phyloP scores from a whole-genome alignment of 2,888 invertebrate genomes.

The Agonopterix arenella region DNA sequence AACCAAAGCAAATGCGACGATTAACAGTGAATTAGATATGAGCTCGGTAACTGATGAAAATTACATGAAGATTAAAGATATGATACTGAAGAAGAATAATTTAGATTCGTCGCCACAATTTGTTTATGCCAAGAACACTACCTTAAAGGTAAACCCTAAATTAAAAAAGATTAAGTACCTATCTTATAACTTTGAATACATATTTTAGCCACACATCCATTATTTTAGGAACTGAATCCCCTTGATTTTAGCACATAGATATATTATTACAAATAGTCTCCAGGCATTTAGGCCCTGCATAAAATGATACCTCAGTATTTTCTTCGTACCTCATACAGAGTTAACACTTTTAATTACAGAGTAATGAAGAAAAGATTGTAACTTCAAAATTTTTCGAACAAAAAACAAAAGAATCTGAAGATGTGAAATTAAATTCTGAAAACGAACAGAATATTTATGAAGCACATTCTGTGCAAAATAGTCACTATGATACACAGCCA shows the following conservation, averaged over 20 bases:
- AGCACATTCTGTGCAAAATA: too few species aligned
- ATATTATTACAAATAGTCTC: too few species aligned
- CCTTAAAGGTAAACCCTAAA: constrained; percentile 23
- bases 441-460: too few species aligned
- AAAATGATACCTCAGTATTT: too few species aligned
- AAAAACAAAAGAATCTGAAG: constrained; percentile 1
- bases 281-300: too few species aligned
- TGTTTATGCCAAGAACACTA: constrained; percentile 45
- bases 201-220: too few species aligned
- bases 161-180: neutral
- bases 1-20: constrained; percentile 23
- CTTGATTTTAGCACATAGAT: too few species aligned
- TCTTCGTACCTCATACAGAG: neutral
- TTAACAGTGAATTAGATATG: constrained; percentile 29
- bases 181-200: neutral
- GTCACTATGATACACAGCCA: too few species aligned
- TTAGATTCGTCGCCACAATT: constrained; percentile 57
- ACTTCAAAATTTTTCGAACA: constrained; percentile 51
- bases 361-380: constrained; percentile 27
- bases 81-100: constrained; percentile 50
- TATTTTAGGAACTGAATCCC: too few species aligned
- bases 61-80: constrained; percentile 42
- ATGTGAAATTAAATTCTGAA: too few species aligned
- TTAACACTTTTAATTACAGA: constrained; percentile 23
- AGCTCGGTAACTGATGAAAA: constrained; percentile 37